A percentile compares a stretch with the other conserved stretches of the same genome.
Conservation (phyloP, 2,113 vertebrate species). For the Sebastes schlegelii region DNA sequence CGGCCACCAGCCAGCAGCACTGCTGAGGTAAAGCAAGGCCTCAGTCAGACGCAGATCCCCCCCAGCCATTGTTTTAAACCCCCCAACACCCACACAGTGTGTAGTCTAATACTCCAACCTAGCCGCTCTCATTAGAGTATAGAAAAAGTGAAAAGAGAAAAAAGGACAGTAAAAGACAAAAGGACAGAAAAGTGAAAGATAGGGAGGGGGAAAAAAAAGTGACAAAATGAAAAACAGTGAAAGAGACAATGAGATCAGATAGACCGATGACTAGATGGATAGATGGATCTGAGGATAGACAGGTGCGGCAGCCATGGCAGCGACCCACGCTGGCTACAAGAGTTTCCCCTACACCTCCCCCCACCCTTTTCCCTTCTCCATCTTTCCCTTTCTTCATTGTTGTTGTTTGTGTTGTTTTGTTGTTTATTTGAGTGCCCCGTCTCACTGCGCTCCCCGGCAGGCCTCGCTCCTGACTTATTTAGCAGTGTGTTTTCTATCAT, state of each 20-base stretch:
- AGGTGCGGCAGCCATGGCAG: neutral
- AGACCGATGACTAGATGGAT: neutral
- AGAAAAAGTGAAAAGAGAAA: neutral
- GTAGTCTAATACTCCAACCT: constrained; percentile 57
- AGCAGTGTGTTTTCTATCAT: constrained; percentile 81
- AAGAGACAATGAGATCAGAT: neutral
- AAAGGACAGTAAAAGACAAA: neutral
- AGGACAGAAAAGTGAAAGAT: neutral
- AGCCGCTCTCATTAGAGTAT: constrained; percentile 83
- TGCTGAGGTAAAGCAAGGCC: constrained; percentile 66
- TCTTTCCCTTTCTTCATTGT: constrained; percentile 45
- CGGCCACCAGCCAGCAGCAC: constrained; percentile 69
- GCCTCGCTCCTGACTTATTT: constrained; percentile 82
- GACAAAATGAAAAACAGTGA: neutral
- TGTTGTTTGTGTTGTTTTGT: constrained; percentile 75
- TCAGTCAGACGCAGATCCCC: constrained; percentile 68
- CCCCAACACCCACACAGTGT: neutral
- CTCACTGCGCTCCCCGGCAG: constrained; percentile 48
- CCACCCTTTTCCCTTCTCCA: neutral
- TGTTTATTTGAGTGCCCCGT: constrained; percentile 70
- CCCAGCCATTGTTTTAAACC: neutral
- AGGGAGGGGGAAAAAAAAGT: neutral
- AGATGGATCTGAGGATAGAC: neutral
- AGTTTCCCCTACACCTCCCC: neutral
- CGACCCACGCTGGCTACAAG: neutral